A percentile compares a stretch with the other conserved stretches of the same genome.
These are phyloP conservation scores for Cercopithecus diana DNA, from an alignment of 2,797 vertebrate species.

Conservation along the genomic window DNA sequence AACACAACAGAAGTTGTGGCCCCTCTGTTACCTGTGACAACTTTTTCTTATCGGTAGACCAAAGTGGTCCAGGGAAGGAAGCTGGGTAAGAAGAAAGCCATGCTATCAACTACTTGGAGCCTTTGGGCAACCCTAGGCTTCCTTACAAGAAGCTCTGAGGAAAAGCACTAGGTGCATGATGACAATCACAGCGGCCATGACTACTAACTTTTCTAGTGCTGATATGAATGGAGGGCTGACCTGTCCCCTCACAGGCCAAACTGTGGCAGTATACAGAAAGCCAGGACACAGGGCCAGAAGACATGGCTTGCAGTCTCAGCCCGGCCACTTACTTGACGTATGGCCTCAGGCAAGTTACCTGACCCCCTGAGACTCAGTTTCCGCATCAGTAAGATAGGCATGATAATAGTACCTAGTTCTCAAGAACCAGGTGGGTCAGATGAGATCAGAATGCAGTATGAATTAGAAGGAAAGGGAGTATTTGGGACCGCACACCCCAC, in stretches of 20 bases:
- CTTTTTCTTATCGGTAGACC: neutral
- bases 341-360: neutral
- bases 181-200: rapidly evolving
- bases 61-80: neutral
- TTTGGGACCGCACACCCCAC: rapidly evolving
- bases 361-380: neutral
- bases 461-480: neutral
- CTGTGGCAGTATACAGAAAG: neutral
- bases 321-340: neutral
- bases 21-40: neutral
- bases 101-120: neutral
- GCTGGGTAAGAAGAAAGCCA: neutral
- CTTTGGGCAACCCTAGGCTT: neutral
- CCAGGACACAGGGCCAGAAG: neutral
- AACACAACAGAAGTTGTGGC: neutral
- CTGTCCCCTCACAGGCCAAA: neutral
- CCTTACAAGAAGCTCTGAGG: neutral
- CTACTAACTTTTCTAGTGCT: neutral
- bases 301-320: too few relatives aligned
- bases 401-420: neutral
- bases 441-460: too few relatives aligned
- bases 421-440: neutral
- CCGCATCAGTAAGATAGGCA: neutral
- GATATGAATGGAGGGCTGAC: neutral
- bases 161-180: neutral